phyloP scores from a whole-genome alignment of 2,113 vertebrate genomes.

The Arizona elegans region DNA sequence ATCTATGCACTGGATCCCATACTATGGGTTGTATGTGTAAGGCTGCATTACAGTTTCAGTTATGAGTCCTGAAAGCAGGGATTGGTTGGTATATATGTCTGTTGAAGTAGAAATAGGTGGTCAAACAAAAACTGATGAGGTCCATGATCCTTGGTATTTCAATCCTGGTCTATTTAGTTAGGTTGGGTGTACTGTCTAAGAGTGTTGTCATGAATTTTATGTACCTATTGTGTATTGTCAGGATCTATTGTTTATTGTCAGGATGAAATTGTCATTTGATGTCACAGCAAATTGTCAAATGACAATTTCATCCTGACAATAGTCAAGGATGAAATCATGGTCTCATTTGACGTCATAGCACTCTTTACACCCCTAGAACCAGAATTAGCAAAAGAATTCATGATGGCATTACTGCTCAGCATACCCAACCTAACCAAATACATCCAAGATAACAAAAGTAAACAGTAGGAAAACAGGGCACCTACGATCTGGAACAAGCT shows the following conservation, averaged over 20 bases:
- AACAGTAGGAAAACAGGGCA: not conserved
- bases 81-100: not conserved
- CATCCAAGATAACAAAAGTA: not conserved
- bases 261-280: not conserved
- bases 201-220: not conserved
- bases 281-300: not conserved
- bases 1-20: not conserved
- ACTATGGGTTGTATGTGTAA: not conserved
- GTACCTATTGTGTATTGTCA: not conserved
- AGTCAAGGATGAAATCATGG: not conserved
- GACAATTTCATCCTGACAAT: not conserved
- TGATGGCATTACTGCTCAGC: not conserved
- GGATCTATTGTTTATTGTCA: not conserved
- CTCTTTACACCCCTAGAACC: not conserved
- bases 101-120: not conserved
- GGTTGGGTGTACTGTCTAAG: not conserved
- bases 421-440: not conserved
- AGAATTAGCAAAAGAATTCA: not conserved
- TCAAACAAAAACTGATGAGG: not conserved
- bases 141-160: not conserved
- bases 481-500: too few relatives aligned
- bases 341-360: not conserved
- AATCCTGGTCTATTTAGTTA: not conserved
- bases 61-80: not conserved
- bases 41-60: not conserved